Evolutionary conservation across 2,888 invertebrate genomes (phyloP).

Genomic region (Melitaea athalia): DNA sequence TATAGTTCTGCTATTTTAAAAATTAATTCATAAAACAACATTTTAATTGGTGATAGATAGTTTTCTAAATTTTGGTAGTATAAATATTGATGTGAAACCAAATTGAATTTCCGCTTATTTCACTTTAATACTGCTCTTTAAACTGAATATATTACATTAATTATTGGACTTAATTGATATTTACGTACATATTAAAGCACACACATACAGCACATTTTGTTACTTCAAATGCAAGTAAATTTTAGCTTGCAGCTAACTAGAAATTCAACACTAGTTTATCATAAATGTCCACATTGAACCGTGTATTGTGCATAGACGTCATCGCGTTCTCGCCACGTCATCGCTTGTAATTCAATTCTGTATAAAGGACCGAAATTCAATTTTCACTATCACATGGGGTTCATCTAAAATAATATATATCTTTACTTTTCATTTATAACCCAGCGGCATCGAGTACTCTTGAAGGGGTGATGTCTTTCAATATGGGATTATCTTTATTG

Average conservation of each 20-base stretch:
- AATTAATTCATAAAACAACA: no score
- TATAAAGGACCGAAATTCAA: slow-evolving; percentile 38
- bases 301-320: slow-evolving; percentile 33
- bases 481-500: slow-evolving; percentile 28
- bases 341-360: slow-evolving; percentile 36
- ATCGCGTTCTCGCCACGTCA: slow-evolving; percentile 26
- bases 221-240: neutral
- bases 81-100: no score
- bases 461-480: slow-evolving; percentile 30
- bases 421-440: slow-evolving; percentile 27
- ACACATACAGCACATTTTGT: neutral
- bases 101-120: no score
- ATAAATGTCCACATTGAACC: slow-evolving; percentile 31
- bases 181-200: no score
- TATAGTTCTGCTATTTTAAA: no score
- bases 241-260: neutral
- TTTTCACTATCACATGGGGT: slow-evolving; percentile 35
- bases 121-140: no score
- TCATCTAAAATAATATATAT: slow-evolving; percentile 32
- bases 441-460: slow-evolving; percentile 22
- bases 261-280: slow-evolving; percentile 30
- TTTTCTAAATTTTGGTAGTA: no score
- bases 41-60: no score
- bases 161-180: no score
- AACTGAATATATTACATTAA: no score